Evolutionary conservation across 2,797 vertebrate species (phyloP).

Genomic region (Chelon auratus): DNA sequence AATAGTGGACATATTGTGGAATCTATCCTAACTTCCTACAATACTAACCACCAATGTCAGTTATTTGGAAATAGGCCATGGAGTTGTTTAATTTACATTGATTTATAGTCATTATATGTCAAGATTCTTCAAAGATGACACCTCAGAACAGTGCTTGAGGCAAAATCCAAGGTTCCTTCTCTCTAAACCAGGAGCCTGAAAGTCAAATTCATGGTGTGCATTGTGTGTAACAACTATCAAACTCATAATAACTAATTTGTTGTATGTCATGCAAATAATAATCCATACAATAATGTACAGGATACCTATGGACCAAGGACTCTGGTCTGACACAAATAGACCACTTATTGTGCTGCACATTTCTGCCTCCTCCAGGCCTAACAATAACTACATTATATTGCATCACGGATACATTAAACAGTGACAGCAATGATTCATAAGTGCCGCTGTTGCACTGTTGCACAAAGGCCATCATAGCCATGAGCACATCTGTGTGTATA

Average conservation of each 20-base stretch:
- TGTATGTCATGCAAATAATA: background rate
- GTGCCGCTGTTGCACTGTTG: background rate
- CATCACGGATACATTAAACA: background rate
- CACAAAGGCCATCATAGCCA: background rate
- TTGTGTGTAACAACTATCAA: background rate
- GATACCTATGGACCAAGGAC: background rate
- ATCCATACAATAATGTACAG: background rate
- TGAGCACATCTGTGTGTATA: too few species aligned
- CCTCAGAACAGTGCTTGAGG: background rate
- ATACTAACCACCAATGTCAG: background rate
- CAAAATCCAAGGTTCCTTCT: background rate
- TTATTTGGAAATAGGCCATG: background rate
- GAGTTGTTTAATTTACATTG: background rate
- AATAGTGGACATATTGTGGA: background rate
- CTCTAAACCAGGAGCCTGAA: background rate
- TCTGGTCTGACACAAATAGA: background rate
- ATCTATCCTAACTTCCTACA: background rate
- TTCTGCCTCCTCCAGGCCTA: constrained; percentile 4
- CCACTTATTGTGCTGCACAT: background rate
- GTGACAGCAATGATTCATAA: background rate
- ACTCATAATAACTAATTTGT: background rate
- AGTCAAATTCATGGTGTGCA: background rate
- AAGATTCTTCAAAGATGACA: background rate
- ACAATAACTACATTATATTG: background rate
- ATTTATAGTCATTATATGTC: too few species aligned